Conservation (phyloP, 2,113 vertebrate genomes). For the Neolamprologus devosi region DNA sequence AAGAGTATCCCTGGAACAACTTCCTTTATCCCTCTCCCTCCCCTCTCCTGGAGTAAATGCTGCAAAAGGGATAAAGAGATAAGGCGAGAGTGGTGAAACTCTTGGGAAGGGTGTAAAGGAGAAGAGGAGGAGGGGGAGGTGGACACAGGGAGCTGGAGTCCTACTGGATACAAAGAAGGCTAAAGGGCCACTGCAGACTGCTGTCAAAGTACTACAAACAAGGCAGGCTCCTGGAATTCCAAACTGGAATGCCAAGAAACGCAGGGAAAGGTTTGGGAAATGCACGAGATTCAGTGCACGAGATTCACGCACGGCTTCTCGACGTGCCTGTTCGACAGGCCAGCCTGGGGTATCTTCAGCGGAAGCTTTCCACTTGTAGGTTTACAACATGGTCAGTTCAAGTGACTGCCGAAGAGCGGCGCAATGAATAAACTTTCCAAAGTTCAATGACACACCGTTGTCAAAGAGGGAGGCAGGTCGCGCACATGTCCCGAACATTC, state of each 20-base stretch:
- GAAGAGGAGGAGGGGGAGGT: not conserved
- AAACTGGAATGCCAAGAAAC: not conserved
- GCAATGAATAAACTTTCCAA: not conserved
- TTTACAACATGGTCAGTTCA: not conserved
- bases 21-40: not conserved
- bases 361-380: not conserved
- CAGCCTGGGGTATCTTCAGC: not conserved
- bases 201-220: constrained; percentile 45
- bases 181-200: not conserved
- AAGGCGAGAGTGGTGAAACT: constrained; percentile 38
- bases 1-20: constrained; percentile 22
- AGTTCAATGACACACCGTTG: constrained; percentile 10
- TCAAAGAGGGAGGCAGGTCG: not conserved
- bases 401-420: not conserved
- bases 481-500: constrained; percentile 8
- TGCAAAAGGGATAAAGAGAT: constrained; percentile 43
- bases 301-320: not conserved
- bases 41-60: constrained; percentile 38
- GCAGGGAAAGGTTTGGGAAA: not conserved
- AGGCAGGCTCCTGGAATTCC: not conserved
- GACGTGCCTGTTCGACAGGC: not conserved
- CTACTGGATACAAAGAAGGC: not conserved
- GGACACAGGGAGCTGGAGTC: not conserved
- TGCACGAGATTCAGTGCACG: not conserved
- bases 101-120: not conserved